Conservation (phyloP, 2,113 vertebrate genomes). For the Nycticryphes semicollaris region DNA sequence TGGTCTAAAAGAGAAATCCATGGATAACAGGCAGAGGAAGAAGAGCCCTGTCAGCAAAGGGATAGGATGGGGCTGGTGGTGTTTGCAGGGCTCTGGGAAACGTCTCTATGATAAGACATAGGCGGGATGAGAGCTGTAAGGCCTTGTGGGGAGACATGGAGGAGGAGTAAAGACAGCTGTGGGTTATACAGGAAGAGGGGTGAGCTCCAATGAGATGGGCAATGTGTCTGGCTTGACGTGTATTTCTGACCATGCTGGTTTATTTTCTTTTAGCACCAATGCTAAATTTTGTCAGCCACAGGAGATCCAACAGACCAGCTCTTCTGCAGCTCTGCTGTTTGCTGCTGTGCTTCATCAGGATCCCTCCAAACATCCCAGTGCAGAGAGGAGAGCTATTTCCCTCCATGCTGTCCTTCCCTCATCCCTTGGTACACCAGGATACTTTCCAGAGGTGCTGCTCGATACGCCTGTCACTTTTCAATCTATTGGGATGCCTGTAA, state of each 20-base stretch:
- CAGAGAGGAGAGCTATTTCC: not conserved
- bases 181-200: not conserved
- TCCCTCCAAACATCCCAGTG: not conserved
- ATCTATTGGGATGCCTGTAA: not conserved
- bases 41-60: not conserved
- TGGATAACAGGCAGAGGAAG: not conserved
- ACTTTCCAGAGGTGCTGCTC: not conserved
- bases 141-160: not conserved
- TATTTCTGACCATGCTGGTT: not conserved
- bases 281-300: not conserved
- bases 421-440: not conserved
- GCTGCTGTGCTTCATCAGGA: not conserved
- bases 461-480: not conserved
- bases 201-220: not conserved
- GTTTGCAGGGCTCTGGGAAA: not conserved
- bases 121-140: not conserved
- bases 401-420: not conserved
- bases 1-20: not conserved
- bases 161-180: not conserved
- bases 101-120: not conserved
- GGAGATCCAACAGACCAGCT: not conserved
- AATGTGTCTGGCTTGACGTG: accelerated
- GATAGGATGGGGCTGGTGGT: not conserved
- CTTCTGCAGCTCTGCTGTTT: not conserved
- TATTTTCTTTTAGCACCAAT: not conserved